Evolutionary conservation across 2,113 vertebrate species (phyloP).

Genomic region (Ciconia maguari): DNA sequence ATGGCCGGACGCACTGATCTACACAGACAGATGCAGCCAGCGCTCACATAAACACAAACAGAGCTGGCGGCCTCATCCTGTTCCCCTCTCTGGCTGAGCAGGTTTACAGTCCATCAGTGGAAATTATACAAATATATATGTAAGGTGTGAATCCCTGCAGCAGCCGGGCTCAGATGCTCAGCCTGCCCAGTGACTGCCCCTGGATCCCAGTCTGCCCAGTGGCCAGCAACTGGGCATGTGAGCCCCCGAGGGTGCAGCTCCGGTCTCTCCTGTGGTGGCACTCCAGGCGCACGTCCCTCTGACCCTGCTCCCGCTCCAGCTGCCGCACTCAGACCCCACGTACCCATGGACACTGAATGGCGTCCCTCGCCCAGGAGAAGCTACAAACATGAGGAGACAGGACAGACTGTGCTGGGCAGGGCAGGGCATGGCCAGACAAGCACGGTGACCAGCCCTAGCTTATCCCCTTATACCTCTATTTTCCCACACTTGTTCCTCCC

Average conservation of each 20-base stretch:
- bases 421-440: not conserved
- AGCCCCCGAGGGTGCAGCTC: not conserved
- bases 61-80: accelerated
- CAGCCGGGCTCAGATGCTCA: accelerated
- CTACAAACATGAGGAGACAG: not conserved
- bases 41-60: not conserved
- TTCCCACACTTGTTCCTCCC: not conserved
- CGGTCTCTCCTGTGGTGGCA: accelerated
- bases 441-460: not conserved
- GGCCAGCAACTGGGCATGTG: too few relatives aligned
- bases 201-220: not conserved
- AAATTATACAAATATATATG: accelerated
- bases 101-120: not conserved
- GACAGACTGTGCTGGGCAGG: not conserved
- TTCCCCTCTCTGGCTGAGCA: not conserved
- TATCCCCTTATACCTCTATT: not conserved
- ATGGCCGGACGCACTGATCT: accelerated
- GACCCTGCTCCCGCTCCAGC: not conserved
- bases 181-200: too few relatives aligned
- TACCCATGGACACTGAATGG: accelerated
- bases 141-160: not conserved
- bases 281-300: not conserved
- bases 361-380: not conserved
- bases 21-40: not conserved
- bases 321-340: not conserved